Base-by-base conservation (phyloP, 2,113 vertebrate species). In the Ardeotis arabs region DNA sequence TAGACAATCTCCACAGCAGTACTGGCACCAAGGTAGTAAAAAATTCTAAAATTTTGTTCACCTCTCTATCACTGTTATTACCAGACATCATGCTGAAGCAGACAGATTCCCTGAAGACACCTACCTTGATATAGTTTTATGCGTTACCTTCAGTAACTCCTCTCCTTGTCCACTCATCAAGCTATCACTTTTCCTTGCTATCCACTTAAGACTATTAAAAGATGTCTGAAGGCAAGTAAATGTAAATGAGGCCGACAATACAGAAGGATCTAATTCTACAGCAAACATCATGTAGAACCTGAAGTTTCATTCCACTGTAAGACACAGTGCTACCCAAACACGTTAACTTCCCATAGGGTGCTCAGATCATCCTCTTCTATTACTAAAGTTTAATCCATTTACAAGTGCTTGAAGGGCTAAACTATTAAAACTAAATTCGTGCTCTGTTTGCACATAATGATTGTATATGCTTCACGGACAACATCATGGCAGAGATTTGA, bases 401-500 rank as follows among this genome's bases (percentile, higher is more conserved):
- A 58, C 68, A 67, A 80, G 86, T 37, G 79, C 72, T 78, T 24
- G 23, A 66, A 87, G 75, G 67, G 68, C 25, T 94, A 20, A 90
- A 88, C 80, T 88, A 86, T 41, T 44, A 59, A 31, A 93, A 75
- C n/a, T 59, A 59, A 81, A 84, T 86, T 63, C 77, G 63, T 49
- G 67, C 79, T 96, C 70, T 77, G 10, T 88, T 77, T 96, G 90
- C 63, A 50, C 52, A 83, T 45, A 79, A 78, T 14, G 55, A 70
- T 19, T 81, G 72, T 3, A 18, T 23, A 33, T 28, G 80, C 69
- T 91, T 62, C 69, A 47, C 10, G 33, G 58, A 21, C 41, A 56
- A 31, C 12, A 45, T 63, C 63, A 44, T 24, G 73, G 89, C 87
- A 95, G 58, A 82, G 66, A 67, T 74, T 10, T 77, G 64, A 86